Percentiles rank a stretch among this genome's conserved stretches.
These are phyloP conservation scores for Halcyon malimbica DNA, from an alignment of 2,113 vertebrate genomes.

Conservation along the genomic window DNA sequence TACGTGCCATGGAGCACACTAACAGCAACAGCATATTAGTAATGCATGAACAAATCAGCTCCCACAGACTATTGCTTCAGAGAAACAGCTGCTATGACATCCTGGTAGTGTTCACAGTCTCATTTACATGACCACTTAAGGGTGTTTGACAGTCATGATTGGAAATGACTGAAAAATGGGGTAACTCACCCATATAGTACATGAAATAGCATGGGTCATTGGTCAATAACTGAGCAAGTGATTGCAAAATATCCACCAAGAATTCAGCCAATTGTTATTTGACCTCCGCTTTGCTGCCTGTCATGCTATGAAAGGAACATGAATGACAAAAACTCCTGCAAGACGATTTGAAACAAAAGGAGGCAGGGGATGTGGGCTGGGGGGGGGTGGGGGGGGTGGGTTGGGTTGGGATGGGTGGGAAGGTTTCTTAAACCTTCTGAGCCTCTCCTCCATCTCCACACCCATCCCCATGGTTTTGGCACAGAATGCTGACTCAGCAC, in stretches of 20 bases:
- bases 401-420: too few relatives aligned
- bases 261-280: background rate
- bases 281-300: background rate
- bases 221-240: background rate
- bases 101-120: background rate
- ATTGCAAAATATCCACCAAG: background rate
- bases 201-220: background rate
- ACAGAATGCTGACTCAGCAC: background rate
- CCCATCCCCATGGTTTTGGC: rapidly evolving
- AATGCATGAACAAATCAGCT: background rate
- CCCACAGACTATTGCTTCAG: background rate
- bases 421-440: background rate
- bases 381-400: too few relatives aligned
- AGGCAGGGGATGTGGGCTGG: too few relatives aligned
- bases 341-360: background rate
- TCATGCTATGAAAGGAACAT: background rate
- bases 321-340: background rate
- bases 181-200: background rate
- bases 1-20: rapidly evolving
- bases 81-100: background rate
- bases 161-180: background rate
- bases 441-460: background rate
- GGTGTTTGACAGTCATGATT: background rate
- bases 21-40: background rate
- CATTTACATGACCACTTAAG: background rate